These are phyloP conservation scores for Oligia strigilis DNA, from an alignment of 2,888 invertebrate species.

Conservation along the genomic window DNA sequence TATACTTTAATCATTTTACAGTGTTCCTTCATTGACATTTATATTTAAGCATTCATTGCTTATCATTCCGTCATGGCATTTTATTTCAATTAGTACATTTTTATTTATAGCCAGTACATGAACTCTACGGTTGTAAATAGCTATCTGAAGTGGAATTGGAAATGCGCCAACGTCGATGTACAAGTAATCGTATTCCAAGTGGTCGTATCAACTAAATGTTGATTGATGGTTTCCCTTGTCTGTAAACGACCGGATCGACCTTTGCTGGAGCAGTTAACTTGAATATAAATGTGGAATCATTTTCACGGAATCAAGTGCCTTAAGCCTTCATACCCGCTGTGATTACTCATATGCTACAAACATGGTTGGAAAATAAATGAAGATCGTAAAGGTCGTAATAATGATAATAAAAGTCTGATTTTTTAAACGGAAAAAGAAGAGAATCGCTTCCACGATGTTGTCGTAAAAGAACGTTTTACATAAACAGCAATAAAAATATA, in stretches of 20 bases:
- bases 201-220: constrained; percentile 85
- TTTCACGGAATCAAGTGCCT: constrained; percentile 64
- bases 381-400: constrained; percentile 43
- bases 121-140: constrained; percentile 66
- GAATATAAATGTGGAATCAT: constrained; percentile 72
- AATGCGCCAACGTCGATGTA: constrained; percentile 83
- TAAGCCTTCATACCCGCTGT: constrained; percentile 50
- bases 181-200: constrained; percentile 85
- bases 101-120: constrained; percentile 63
- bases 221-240: constrained; percentile 85
- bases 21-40: constrained; percentile 14
- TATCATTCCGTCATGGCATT: constrained; percentile 29
- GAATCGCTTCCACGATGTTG: constrained; percentile 32
- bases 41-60: constrained; percentile 25
- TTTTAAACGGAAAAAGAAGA: constrained; percentile 32
- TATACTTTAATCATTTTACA: constrained; percentile 18
- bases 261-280: constrained; percentile 74
- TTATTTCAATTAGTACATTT: constrained; percentile 49
- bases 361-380: constrained; percentile 31
- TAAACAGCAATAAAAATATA: constrained; percentile 54
- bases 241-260: constrained; percentile 79
- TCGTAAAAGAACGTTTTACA: constrained; percentile 45
- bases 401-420: constrained; percentile 39
- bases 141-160: constrained; percentile 79
- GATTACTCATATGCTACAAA: constrained; percentile 50